Evolutionary conservation across 2,797 vertebrate genomes (phyloP).

Genomic region (Cyprinella venusta): DNA sequence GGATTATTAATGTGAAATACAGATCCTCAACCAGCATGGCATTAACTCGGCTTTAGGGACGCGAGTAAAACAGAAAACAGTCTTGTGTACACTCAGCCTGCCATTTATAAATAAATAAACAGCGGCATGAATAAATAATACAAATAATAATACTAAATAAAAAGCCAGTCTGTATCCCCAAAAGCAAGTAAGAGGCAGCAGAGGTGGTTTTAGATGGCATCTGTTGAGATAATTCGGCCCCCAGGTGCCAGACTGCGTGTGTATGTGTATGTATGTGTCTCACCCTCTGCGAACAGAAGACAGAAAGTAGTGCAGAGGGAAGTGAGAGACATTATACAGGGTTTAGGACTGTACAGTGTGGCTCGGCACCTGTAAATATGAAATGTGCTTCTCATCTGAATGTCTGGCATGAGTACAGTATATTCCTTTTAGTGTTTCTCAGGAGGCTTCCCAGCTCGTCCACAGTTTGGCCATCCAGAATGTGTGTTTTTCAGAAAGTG

Average conservation of each 20-base stretch:
- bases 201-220: constrained; percentile 32
- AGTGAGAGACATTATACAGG: constrained; percentile 32
- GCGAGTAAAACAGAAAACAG: constrained; percentile 26
- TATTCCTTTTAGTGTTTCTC: constrained; percentile 40
- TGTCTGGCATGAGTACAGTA: constrained; percentile 33
- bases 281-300: constrained; percentile 38
- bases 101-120: constrained; percentile 38
- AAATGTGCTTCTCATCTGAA: constrained; percentile 44
- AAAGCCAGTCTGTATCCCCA: constrained; percentile 2
- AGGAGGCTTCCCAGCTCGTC: constrained; percentile 30
- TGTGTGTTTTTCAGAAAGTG: not conserved
- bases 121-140: constrained; percentile 23
- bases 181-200: constrained; percentile 32
- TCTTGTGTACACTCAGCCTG: constrained; percentile 32
- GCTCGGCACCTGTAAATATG: constrained; percentile 36
- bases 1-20: constrained; percentile 55
- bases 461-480: constrained; percentile 11
- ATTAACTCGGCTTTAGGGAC: constrained; percentile 55
- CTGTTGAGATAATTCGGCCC: constrained; percentile 37
- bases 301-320: constrained; percentile 28
- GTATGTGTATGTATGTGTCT: constrained; percentile 12
- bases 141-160: constrained; percentile 33
- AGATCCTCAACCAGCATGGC: constrained; percentile 52
- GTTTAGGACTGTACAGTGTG: not conserved
- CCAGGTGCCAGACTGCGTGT: constrained; percentile 8